Evolutionary conservation across 92 coral and sea anemone species (phyloP), one percentile per base, ranked within the genome.

Genomic region (Pocillopora grandis): DNA sequence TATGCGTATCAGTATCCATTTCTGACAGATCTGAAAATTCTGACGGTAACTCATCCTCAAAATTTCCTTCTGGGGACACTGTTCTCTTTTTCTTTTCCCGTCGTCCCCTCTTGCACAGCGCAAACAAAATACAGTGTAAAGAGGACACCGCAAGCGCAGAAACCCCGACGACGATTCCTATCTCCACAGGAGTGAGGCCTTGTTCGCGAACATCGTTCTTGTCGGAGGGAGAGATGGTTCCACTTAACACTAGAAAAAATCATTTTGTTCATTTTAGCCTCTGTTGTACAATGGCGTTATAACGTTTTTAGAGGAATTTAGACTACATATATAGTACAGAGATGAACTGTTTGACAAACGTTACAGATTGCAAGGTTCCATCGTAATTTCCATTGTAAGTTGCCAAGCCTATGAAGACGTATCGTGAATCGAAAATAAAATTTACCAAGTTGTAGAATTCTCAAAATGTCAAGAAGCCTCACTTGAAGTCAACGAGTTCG

Each of bases 111-210:
- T 63, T 59, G 12, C 61, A 13, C 60, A 82, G 12, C 58, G 72
- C 4, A 52, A 42, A 82, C 60, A 82, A 13, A 74, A 82, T 37
- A 9, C 86, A 82, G 52, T 62, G 77, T 10, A 63, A 82, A 10
- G 72, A 14, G 33, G 55, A 62, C 35, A 55, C 72, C 37, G 37
- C 59, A 20, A 82, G 61, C 0, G 74, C 42, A 62, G 86, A 72
- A 23, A 60, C 71, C 20, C 19, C 27, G 14, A 64, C 79, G 10
- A 82, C 37, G 8, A 82, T 62, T 20, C 21, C 79, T 37, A 62
- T 82, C 72, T 72, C 86, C 21, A 82, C 78, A 42, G 86, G 86
- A 5, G 86, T 82, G 18, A 82, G 79, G 42, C 86, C 86, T 42
- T 62, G 79, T 37, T 61, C 64, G 20, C 10, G 19, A 1, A 62